These are phyloP conservation scores for Epinotia nisella DNA, from an alignment of 2,888 invertebrate genomes.

Conservation along the genomic window DNA sequence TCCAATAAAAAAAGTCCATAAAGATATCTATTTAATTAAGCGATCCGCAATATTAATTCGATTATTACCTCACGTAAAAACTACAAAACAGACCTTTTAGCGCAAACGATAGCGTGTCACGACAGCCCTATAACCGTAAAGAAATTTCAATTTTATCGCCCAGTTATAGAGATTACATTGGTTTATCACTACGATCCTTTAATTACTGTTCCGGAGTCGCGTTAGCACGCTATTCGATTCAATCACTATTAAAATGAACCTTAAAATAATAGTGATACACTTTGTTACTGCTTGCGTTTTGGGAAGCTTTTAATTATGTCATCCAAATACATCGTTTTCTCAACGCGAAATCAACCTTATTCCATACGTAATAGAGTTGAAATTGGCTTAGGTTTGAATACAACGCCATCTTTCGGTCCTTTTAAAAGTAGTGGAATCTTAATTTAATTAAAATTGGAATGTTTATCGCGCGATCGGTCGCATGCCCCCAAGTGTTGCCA, in stretches of 20 bases:
- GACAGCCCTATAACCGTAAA: constrained; percentile 68
- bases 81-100: constrained; percentile 73
- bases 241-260: constrained; percentile 56
- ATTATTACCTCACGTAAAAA: constrained; percentile 79
- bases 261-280: constrained; percentile 54
- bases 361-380: constrained; percentile 46
- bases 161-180: constrained; percentile 79
- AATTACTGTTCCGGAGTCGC: constrained; percentile 71
- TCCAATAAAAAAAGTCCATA: constrained; percentile 53
- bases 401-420: constrained; percentile 28
- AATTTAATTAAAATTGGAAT: constrained; percentile 81
- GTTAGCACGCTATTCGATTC: constrained; percentile 63
- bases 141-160: constrained; percentile 79
- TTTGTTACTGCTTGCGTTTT: constrained; percentile 15
- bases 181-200: constrained; percentile 69
- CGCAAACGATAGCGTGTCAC: constrained; percentile 71
- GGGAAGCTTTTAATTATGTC: constrained; percentile 50
- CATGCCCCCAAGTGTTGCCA: constrained; percentile 74
- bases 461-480: constrained; percentile 70
- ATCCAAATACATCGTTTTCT: constrained; percentile 44
- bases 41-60: constrained; percentile 81
- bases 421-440: constrained; percentile 64
- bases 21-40: constrained; percentile 81
- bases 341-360: constrained; percentile 48
- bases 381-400: constrained; percentile 16